Evolutionary conservation across 2,888 invertebrate genomes (phyloP).

Genomic region (Oligia latruncula): DNA sequence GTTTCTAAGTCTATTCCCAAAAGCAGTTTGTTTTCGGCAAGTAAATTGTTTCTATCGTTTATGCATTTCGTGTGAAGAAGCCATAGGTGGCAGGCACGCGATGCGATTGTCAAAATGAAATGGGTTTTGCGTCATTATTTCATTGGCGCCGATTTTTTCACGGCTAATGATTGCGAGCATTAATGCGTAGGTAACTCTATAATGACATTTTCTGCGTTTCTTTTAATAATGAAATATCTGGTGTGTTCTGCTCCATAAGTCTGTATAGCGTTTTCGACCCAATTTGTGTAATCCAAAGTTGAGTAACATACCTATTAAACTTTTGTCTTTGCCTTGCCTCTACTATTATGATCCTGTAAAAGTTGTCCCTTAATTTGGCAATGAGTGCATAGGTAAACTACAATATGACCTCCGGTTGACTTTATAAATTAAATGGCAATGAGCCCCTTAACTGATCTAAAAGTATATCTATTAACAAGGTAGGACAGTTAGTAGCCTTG

Average conservation of each 20-base stretch:
- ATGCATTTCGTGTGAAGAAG: slow-evolving; percentile 80
- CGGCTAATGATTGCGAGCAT: slow-evolving; percentile 40
- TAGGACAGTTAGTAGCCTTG: not conserved
- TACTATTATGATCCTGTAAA: not conserved
- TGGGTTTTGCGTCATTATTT: slow-evolving; percentile 68
- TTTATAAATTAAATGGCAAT: not conserved
- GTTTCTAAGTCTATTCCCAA: slow-evolving; percentile 47
- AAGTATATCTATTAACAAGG: not conserved
- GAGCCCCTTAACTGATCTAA: not conserved
- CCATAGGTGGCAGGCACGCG: slow-evolving; percentile 79
- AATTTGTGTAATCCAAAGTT: too few species aligned
- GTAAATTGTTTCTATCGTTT: slow-evolving; percentile 74
- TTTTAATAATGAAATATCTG: too few species aligned
- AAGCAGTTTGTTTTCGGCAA: slow-evolving; percentile 60
- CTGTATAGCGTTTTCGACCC: too few species aligned
- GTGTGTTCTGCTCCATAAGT: too few species aligned
- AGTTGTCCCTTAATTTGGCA: not conserved
- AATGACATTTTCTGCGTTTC: too few species aligned
- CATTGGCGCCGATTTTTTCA: slow-evolving; percentile 47
- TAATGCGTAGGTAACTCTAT: slow-evolving; percentile 9
- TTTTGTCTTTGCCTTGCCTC: too few species aligned
- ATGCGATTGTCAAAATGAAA: slow-evolving; percentile 74
- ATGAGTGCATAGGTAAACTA: not conserved
- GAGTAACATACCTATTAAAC: too few species aligned
- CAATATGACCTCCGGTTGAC: too few species aligned